Evolutionary conservation across 2,888 invertebrate genomes (phyloP).

Genomic region (Schizotus pectinicornis): DNA sequence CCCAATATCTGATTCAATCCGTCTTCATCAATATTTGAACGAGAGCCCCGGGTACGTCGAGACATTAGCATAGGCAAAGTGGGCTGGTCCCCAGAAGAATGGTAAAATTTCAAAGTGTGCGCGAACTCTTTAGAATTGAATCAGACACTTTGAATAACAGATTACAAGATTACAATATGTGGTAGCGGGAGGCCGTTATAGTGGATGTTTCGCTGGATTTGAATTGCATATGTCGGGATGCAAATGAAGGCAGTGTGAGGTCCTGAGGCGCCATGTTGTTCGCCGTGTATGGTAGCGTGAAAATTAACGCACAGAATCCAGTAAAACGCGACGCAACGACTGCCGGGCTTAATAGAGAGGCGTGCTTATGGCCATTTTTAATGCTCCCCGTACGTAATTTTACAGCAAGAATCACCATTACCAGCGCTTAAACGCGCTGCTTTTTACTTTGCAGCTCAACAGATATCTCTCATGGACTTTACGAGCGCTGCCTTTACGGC

Average conservation of each 20-base stretch:
- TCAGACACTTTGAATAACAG: slow-evolving; percentile 47
- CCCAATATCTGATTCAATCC: slow-evolving; percentile 20
- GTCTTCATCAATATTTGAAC: slow-evolving; percentile 25
- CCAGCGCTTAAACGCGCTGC: slow-evolving; percentile 20
- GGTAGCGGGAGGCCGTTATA: slow-evolving; percentile 36
- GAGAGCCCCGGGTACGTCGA: neutral
- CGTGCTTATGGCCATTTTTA: slow-evolving; percentile 48
- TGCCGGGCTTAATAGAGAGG: slow-evolving; percentile 44
- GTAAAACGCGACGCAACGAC: slow-evolving; percentile 19
- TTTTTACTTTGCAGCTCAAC: slow-evolving; percentile 30
- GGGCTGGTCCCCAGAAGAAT: slow-evolving; percentile 10
- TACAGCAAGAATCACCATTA: slow-evolving; percentile 24
- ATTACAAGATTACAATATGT: slow-evolving; percentile 45
- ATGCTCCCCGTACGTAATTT: slow-evolving; percentile 35
- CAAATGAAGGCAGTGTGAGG: slow-evolving; percentile 48
- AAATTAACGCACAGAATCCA: slow-evolving; percentile 52
- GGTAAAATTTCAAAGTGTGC: slow-evolving; percentile 13
- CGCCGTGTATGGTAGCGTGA: slow-evolving; percentile 54
- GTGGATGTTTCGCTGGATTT: slow-evolving; percentile 38
- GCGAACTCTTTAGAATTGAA: slow-evolving; percentile 31
- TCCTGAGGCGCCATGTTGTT: slow-evolving; percentile 54
- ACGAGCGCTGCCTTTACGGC: neutral
- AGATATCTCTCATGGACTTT: slow-evolving; percentile 24
- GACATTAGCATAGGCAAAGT: slow-evolving; percentile 20
- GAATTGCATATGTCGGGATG: slow-evolving; percentile 43